Conservation (phyloP, 2,113 vertebrate genomes). For the Epinephelus fuscoguttatus region DNA sequence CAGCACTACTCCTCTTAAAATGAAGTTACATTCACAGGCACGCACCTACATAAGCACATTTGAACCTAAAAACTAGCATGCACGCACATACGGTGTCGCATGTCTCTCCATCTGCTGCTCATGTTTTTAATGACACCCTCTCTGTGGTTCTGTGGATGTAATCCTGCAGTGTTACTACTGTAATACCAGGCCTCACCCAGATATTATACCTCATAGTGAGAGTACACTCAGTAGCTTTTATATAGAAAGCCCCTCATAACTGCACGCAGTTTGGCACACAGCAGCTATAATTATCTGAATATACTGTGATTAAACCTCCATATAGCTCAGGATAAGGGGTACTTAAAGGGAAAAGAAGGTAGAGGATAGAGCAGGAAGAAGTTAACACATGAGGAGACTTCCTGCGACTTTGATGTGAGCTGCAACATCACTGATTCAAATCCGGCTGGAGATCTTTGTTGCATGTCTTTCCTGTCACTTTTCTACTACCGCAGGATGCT, state of each 20-base stretch:
- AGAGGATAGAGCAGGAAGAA: slow-evolving; percentile 15
- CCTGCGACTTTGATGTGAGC: not conserved
- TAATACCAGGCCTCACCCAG: slow-evolving; percentile 47
- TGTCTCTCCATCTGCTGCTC: slow-evolving; percentile 35
- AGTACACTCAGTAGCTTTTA: slow-evolving; percentile 52
- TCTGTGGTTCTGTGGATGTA: slow-evolving; percentile 28
- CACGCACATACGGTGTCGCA: not conserved
- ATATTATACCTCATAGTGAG: slow-evolving; percentile 42
- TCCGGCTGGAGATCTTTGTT: not conserved
- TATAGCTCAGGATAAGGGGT: not conserved
- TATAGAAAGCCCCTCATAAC: slow-evolving; percentile 4
- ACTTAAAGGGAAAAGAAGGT: slow-evolving; percentile 10
- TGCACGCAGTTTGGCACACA: slow-evolving; percentile 28
- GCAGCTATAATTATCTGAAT: slow-evolving; percentile 58
- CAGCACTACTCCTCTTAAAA: slow-evolving; percentile 11
- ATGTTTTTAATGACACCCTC: slow-evolving; percentile 37
- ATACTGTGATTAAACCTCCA: slow-evolving; percentile 44
- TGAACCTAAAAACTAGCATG: not conserved
- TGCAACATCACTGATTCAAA: not conserved
- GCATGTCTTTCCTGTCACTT: slow-evolving; percentile 28
- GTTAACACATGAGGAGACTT: not conserved
- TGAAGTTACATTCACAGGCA: not conserved
- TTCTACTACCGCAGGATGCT: slow-evolving; percentile 21
- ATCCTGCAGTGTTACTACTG: slow-evolving; percentile 31
- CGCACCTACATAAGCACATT: not conserved